These are phyloP conservation scores for Drosophila willistoni DNA, from an alignment of 1,140 invertebrate genomes.

Conservation along the genomic window DNA sequence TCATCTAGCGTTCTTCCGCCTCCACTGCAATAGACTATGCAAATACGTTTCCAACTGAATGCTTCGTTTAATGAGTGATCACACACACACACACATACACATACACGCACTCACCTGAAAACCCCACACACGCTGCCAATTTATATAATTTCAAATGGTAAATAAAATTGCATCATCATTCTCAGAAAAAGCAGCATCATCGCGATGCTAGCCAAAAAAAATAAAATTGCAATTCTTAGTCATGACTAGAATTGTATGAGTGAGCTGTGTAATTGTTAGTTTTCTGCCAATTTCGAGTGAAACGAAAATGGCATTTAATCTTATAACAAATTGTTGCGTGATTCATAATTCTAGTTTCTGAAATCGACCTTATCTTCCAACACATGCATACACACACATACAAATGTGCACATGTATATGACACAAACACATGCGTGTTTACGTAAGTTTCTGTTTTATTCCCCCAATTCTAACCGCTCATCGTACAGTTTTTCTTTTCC, in stretches of 20 bases:
- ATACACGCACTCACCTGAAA: conserved; percentile 27
- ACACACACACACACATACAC: neutral
- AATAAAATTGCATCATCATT: conserved; percentile 58
- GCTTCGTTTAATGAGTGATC: conserved; percentile 46
- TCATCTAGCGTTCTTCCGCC: conserved; percentile 8
- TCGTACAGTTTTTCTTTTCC: conserved; percentile 51
- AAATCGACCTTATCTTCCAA: neutral
- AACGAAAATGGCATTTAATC: neutral
- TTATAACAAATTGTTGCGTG: neutral
- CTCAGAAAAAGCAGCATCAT: conserved; percentile 6
- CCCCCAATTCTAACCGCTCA: conserved; percentile 25
- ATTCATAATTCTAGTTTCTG: conserved; percentile 5
- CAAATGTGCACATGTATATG: neutral
- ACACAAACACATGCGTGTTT: conserved; percentile 51
- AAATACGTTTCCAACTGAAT: conserved; percentile 60
- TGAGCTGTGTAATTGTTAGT: neutral
- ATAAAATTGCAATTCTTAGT: conserved; percentile 41
- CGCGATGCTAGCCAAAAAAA: conserved; percentile 15
- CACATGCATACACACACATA: neutral
- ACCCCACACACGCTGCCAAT: conserved; percentile 29
- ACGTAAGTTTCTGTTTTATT: conserved; percentile 58
- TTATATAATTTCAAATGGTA: conserved; percentile 55
- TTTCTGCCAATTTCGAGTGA: neutral
- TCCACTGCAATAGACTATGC: conserved; percentile 10
- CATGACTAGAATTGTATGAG: conserved; percentile 7